Base-by-base conservation (phyloP, 2,113 vertebrate species). In the Lagopus muta region DNA sequence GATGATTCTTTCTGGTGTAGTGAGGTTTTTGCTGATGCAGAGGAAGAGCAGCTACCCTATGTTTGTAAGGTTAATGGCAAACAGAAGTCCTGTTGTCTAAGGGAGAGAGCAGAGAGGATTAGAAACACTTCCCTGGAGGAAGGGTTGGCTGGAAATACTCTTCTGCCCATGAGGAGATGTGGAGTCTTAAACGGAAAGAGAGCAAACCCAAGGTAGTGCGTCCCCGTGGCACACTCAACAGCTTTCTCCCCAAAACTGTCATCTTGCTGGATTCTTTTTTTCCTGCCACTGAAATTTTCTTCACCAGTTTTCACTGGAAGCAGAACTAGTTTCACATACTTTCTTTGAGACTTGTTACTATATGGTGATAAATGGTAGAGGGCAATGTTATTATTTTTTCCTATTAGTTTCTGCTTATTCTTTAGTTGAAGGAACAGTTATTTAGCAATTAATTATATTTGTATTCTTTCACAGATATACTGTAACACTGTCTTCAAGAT, bases 161-260 rank as follows among this genome's bases (percentile, higher is more conserved):
- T 58, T 55, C 30, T 27, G 73, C 22, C 28, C 0, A 0, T 18
- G 17, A 13, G 1, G 25, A 8, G 6, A 43, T 10, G 24, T 40
- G 40, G 36, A 8, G 22, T 28, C 30, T 62, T 3, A 2, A 5
- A 1, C 60, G 52, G 47, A 70, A 85, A 82, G 34, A 13, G 52
- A 61, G 9, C 15, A 40, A 13, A 8, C 24, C 48, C 7, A 28
- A 21, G 24, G 22, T 22, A 67, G 17, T 5, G 19, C 17, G 7
- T 27, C 40, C 19, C 61, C 52, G 28, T 19, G 60, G 5, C 18
- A 30, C 20, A 24, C 32, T 48, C 18, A 11, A 28, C 38, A 71
- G 3, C 24, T 36, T 61, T 60, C 54, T 71, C 55, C 55, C 16
- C 9, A 74, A 38, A 76, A 4, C 4, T 3, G 5, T 36, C 13